Conservation (phyloP, 2,888 invertebrate genomes). For the Heliconius ethilla region DNA sequence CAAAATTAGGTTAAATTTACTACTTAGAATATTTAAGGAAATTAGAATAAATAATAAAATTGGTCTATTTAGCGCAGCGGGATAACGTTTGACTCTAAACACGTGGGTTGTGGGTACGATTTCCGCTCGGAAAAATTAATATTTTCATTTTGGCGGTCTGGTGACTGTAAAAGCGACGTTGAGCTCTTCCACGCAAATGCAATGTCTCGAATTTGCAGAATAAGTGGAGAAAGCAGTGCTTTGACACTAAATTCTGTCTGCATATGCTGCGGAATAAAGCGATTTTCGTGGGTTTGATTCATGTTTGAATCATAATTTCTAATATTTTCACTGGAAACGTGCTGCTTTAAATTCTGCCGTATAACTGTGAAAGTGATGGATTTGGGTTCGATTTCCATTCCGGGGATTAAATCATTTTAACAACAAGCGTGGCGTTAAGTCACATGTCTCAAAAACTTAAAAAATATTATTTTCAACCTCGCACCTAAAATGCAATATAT, state of each 20-base stretch:
- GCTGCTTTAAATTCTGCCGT: neutral
- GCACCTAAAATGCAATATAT: neutral
- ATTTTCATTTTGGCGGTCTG: neutral
- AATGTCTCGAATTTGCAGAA: too few relatives aligned
- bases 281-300: neutral
- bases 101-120: neutral
- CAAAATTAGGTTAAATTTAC: neutral
- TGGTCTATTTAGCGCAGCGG: neutral
- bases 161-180: neutral
- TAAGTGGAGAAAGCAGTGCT: neutral
- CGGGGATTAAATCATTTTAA: too few relatives aligned
- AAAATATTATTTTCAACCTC: too few relatives aligned
- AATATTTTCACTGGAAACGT: neutral
- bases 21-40: neutral
- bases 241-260: neutral
- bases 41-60: slow-evolving; percentile 1
- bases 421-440: too few relatives aligned
- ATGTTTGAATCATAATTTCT: neutral
- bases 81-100: neutral
- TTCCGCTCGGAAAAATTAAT: neutral
- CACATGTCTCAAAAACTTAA: too few relatives aligned
- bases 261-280: too few relatives aligned
- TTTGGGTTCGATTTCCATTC: too few relatives aligned
- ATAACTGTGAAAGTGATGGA: too few relatives aligned
- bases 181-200: too few relatives aligned